Evolutionary conservation across 2,888 invertebrate species (phyloP), one percentile per base, ranked within the genome.

Genomic region (Synergus gifuensis): DNA sequence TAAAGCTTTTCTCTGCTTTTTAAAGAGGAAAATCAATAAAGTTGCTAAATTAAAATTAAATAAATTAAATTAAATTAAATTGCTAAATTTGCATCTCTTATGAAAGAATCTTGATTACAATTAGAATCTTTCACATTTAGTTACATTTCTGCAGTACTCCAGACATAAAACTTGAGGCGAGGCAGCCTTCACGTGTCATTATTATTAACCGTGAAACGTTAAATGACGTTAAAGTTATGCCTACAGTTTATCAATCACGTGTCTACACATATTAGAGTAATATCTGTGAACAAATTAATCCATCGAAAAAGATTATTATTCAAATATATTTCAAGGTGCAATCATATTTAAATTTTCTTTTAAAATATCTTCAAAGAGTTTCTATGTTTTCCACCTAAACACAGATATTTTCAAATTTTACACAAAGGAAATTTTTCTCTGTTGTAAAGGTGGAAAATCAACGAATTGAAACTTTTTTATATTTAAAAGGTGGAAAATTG

Each of bases 91-190:
- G 7, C n/a, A 7, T 49, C 16, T 49, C 49, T 49, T 49, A 49
- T 49, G 49, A 49, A 49, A n/a, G 49, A 49, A 49, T 54, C n/a
- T 54, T 54, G 60, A 60, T 60, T 60, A 54, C 40, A 73, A 49
- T 73, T 73, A 9, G 36, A 73, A 73, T 73, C 28, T 54, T 73
- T 73, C 54, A 11, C 16, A 14, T 73, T 73, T 22, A 73, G 36
- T 36, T 54, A 46, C 49, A 46, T 22, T 54, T 54, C 73, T 49
- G 49, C 46, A 60, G 73, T 54, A 36, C 73, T 9, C 49, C 9
- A 36, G 73, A 73, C 49, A 73, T 73, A 36, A 54, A 28, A 73
- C 60, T 60, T 60, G 54, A 49, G 73, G n/a, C 54, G 49, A 73
- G 54, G 49, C 49, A 73, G 36, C 22, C 73, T 49, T 73, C 60